These are phyloP conservation scores for Macrophya alboannulata DNA, from an alignment of 2,888 invertebrate genomes.

Conservation along the genomic window DNA sequence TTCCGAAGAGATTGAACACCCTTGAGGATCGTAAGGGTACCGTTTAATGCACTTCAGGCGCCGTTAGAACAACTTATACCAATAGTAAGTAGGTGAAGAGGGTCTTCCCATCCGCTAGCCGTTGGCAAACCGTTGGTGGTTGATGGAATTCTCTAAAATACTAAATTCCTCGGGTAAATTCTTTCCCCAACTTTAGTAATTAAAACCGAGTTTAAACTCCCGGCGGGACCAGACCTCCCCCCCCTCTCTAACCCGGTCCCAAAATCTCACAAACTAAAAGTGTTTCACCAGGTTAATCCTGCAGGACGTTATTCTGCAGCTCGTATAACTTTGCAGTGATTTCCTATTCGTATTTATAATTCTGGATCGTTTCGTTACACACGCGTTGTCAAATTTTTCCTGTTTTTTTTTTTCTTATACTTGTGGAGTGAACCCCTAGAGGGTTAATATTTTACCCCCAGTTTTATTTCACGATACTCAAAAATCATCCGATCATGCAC, in stretches of 20 bases:
- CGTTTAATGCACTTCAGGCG: neutral
- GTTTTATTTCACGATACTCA: neutral
- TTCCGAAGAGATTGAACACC: neutral
- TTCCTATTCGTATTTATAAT: neutral
- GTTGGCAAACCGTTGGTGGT: neutral
- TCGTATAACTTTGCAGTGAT: slow-evolving; percentile 28
- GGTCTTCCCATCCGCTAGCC: neutral
- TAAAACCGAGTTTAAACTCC: slow-evolving; percentile 33
- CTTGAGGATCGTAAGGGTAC: neutral
- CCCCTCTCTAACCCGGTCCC: neutral
- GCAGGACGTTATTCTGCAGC: neutral
- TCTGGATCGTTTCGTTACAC: neutral
- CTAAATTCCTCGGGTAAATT: slow-evolving; percentile 42
- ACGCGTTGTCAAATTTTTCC: too few species aligned
- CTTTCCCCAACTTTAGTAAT: slow-evolving; percentile 44
- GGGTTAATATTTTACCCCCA: neutral
- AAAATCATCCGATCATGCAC: neutral
- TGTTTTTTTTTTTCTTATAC: neutral
- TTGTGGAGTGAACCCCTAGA: too few species aligned
- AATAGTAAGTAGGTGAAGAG: neutral
- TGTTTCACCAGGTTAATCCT: slow-evolving; percentile 40
- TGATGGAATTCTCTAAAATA: slow-evolving; percentile 43
- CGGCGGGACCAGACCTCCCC: neutral
- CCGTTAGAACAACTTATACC: neutral
- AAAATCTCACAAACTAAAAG: neutral